Evolutionary conservation across 2,797 vertebrate genomes (phyloP), one percentile per base, ranked within the genome.

Genomic region (Okamejei kenojei): DNA sequence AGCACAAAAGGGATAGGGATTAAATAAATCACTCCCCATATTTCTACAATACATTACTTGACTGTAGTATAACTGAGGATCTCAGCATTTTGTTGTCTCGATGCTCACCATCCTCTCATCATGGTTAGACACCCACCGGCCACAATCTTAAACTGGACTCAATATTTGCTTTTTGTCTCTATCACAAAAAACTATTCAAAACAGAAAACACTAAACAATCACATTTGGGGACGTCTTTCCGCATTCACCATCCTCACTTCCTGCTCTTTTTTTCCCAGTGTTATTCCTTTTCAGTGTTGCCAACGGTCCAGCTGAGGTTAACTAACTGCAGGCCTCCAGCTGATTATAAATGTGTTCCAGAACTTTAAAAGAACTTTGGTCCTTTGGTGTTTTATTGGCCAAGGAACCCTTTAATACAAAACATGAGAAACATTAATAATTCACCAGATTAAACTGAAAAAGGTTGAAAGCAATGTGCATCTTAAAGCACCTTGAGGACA

Each of bases 281-380:
- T 74, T 76, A 1, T 92, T 73, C 38, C 61, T 68, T 92, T 54
- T 29, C 90, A 45, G 38, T 17, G 68, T 11, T 54, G 90, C 38
- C 5, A 29, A 74, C 8, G 45, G 45, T 23, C 19, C 23, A 54
- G 26, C 71, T 29, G 71, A 7, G 13, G 71, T 74, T 23, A 92
- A 38, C 71, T 92, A 76, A 29, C 90, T 92, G 71, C 71, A 92
- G 71, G 35, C 71, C 7, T 35, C 71, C 96, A 99, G 96, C 93
- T 98, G 95, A 93, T 96, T 96, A 96, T 97, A 98, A 93, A 99
- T 97, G 11, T 99, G 98, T 95, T 99, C 98, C 94, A 99, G 95
- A 94, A 98, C 96, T 93, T 97, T 98, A 71, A 96, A 95, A 94
- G 98, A 98, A 93, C 97, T 97, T 96, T 98, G 98, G 95, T 99